Conservation (phyloP, 2,888 invertebrate species). For the Abscondita cerata region DNA sequence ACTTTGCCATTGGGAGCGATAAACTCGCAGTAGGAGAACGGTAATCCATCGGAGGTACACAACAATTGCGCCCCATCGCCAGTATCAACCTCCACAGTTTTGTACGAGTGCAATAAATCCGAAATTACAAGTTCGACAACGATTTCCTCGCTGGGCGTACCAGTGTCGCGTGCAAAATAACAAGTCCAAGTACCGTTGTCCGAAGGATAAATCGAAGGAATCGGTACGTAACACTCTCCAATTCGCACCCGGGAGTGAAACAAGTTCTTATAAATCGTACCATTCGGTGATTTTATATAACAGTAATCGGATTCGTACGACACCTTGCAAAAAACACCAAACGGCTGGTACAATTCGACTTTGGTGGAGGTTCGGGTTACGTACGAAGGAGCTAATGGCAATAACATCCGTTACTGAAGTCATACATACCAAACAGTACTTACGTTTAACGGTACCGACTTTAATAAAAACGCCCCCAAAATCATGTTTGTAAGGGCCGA, state of each 20-base stretch:
- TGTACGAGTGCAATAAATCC: constrained; percentile 21
- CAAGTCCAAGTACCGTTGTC: constrained; percentile 38
- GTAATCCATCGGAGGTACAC: constrained; percentile 30
- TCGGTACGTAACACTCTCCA: constrained; percentile 24
- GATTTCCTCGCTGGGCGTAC: constrained; percentile 28
- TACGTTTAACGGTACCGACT: constrained; percentile 19
- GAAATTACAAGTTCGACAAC: constrained; percentile 9
- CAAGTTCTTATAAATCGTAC: constrained; percentile 26
- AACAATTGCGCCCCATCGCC: constrained; percentile 16
- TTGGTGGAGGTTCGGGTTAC: neutral
- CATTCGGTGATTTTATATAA: constrained; percentile 32
- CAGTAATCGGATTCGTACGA: constrained; percentile 32
- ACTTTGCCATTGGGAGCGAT: constrained; percentile 11
- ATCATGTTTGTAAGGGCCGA: neutral
- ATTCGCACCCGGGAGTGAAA: constrained; percentile 11
- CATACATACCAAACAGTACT: too few species aligned
- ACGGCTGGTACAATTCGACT: neutral
- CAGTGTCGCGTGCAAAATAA: constrained; percentile 26
- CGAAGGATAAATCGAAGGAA: constrained; percentile 5
- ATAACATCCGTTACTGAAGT: too few species aligned
- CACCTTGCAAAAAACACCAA: constrained; percentile 22
- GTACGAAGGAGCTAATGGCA: neutral
- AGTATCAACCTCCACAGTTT: constrained; percentile 13
- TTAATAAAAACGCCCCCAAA: constrained; percentile 14
- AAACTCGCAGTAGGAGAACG: constrained; percentile 27